Conservation (phyloP, 2,888 invertebrate genomes). For the Dendrolimus houi region DNA sequence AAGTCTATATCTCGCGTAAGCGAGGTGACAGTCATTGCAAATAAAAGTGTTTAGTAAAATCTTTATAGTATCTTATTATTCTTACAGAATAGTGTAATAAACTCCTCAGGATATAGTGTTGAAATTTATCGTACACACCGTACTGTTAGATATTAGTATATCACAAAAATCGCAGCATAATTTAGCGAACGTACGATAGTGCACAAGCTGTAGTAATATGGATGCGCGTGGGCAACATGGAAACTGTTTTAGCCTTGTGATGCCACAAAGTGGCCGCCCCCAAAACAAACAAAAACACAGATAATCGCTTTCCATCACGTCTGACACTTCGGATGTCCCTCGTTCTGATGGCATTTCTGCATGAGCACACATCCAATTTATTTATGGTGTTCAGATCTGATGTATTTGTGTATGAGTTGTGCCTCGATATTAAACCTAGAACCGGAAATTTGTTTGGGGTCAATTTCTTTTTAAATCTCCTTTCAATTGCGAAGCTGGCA, state of each 20-base stretch:
- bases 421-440: not conserved
- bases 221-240: slow-evolving; percentile 31
- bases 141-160: too few species aligned
- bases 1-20: too few species aligned
- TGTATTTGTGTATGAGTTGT: too few species aligned
- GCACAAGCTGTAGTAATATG: slow-evolving; percentile 8
- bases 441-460: not conserved
- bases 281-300: slow-evolving; percentile 1
- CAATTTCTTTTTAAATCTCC: too few species aligned
- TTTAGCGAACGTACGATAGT: not conserved
- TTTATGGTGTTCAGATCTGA: not conserved
- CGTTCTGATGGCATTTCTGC: not conserved
- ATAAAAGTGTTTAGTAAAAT: too few species aligned
- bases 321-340: not conserved
- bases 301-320: not conserved
- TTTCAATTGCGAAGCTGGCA: too few species aligned
- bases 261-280: slow-evolving; percentile 3
- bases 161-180: not conserved
- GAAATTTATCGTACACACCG: too few species aligned
- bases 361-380: not conserved
- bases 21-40: too few species aligned
- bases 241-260: slow-evolving; percentile 36
- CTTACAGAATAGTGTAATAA: too few species aligned
- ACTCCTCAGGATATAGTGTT: too few species aligned
- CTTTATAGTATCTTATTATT: too few species aligned